Evolutionary conservation across 2,113 vertebrate genomes (phyloP), one percentile per base, ranked within the genome.

Genomic region (Colistium nudipinnis): DNA sequence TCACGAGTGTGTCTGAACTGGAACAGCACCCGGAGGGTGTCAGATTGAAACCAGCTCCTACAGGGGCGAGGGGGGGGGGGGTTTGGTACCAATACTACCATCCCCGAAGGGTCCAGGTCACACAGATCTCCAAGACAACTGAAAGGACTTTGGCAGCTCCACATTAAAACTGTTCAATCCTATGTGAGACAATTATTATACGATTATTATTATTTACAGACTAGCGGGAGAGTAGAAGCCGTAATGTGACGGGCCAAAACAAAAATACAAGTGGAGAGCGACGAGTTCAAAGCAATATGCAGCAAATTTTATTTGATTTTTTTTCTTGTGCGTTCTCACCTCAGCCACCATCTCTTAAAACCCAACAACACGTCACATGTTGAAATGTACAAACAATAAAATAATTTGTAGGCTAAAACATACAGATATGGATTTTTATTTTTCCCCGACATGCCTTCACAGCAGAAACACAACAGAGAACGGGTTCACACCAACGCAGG

Each of bases 291-390:
- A 91, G 91, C 88, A 85, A 33, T 82, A 87, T 74, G 88, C 86
- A 89, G 89, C 89, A 87, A 78, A 60, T 87, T 92, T 93, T 89
- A 87, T 93, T 89, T 24, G 80, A 84, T 91, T 88, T 85, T 81
- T 80, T 83, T 83, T 80, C 56, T 72, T 86, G 83, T 87, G 76
- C 80, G 66, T 84, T 82, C 82, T 83, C 69, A 61, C 81, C 65
- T 57, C 62, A 48, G 57, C 66, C 82, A 68, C 73, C 76, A 22
- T 48, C 60, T 88, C 78, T 55, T 39, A 76, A 82, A 77, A 75
- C 71, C 74, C 81, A 76, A 68, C 70, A 71, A 62, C 65, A 83
- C 82, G 31, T 70, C 51, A 38, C 74, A 79, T 80, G 65, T 61
- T 71, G 70, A 84, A 83, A 87, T 84, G 87, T 75, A 56, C 67